Evolutionary conservation across 2,888 invertebrate genomes (phyloP).

Genomic region (Mystacides longicornis): DNA sequence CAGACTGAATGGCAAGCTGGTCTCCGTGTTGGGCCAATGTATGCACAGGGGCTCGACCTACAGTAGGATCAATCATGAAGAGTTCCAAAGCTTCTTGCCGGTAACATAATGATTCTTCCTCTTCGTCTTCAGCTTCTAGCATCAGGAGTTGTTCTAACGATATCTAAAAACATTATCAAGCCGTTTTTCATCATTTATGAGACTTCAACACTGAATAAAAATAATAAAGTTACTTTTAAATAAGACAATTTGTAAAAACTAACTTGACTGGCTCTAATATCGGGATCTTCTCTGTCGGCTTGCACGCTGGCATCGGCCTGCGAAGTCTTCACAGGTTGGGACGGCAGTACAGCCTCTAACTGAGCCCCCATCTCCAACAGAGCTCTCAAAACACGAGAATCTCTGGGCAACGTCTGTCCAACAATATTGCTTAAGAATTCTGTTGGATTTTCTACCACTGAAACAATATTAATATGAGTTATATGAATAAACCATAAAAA

Average conservation of each 20-base stretch:
- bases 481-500: no score
- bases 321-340: constrained; percentile 25
- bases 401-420: constrained; percentile 56
- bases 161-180: constrained; percentile 16
- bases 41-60: constrained; percentile 64
- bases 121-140: constrained; percentile 30
- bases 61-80: constrained; percentile 29
- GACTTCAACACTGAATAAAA: neutral
- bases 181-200: neutral
- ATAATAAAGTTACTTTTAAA: neutral
- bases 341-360: constrained; percentile 33
- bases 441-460: neutral
- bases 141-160: constrained; percentile 26
- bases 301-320: constrained; percentile 21
- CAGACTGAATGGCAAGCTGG: constrained; percentile 55
- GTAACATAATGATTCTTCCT: constrained; percentile 29
- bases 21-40: constrained; percentile 71
- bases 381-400: constrained; percentile 62
- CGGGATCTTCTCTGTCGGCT: constrained; percentile 36
- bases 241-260: neutral
- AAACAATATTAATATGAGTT: no score
- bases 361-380: constrained; percentile 69
- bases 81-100: constrained; percentile 20
- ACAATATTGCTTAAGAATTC: constrained; percentile 47
- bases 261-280: constrained; percentile 31